Percentiles rank a stretch among this genome's conserved stretches.
Evolutionary conservation across 2,113 vertebrate species (phyloP).

Genomic region (Symphodus melops): DNA sequence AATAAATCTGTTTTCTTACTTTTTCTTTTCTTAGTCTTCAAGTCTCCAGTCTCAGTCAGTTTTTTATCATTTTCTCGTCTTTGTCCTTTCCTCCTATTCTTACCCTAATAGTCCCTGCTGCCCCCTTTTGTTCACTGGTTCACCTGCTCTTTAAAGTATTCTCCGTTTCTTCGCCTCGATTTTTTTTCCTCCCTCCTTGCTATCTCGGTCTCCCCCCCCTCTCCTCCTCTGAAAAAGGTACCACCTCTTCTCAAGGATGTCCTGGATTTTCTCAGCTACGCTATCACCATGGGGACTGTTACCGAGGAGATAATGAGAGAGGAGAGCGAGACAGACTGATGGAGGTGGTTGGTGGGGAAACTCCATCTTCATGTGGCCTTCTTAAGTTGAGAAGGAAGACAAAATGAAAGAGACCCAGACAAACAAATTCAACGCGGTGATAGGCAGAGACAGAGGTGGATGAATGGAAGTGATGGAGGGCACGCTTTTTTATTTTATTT

Average conservation of each 20-base stretch:
- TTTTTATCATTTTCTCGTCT: neutral
- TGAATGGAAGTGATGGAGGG: conserved; percentile 21
- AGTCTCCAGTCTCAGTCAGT: too few relatives aligned
- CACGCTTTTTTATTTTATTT: neutral
- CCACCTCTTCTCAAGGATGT: conserved; percentile 82
- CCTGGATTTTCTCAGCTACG: conserved; percentile 76
- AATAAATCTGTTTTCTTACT: too few relatives aligned
- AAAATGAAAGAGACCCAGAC: neutral
- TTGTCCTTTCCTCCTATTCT: neutral
- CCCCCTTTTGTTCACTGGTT: neutral
- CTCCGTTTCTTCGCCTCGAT: conserved; percentile 11
- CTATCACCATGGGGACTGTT: conserved; percentile 82
- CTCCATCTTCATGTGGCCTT: conserved; percentile 24
- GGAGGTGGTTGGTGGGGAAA: neutral
- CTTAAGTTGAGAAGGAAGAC: conserved; percentile 15
- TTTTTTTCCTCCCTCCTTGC: conserved; percentile 29
- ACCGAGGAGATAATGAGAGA: conserved; percentile 77
- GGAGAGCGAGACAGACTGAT: conserved; percentile 36
- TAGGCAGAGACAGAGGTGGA: conserved; percentile 23
- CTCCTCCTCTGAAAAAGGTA: conserved; percentile 69
- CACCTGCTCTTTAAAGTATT: conserved; percentile 16
- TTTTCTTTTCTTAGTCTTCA: too few relatives aligned
- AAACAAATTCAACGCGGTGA: conserved; percentile 3
- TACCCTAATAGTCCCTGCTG: neutral
- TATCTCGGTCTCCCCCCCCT: conserved; percentile 36